phyloP scores from a whole-genome alignment of 2,113 vertebrate species.

The Scomber japonicus region DNA sequence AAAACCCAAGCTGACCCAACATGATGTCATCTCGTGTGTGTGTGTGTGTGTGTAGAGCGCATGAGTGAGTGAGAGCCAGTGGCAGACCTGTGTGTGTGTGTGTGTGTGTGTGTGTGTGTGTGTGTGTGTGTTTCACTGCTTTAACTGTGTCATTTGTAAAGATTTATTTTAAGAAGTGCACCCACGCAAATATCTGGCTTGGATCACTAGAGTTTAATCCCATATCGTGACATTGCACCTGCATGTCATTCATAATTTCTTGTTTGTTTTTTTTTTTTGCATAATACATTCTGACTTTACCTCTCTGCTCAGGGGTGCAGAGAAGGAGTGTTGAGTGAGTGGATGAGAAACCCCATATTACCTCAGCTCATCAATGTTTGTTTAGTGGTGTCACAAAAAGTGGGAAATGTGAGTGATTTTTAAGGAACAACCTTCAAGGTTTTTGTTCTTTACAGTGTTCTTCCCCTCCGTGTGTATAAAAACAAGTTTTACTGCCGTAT shows the following conservation, averaged over 20 bases:
- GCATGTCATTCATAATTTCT: conserved; percentile 3
- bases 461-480: not conserved
- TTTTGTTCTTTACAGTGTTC: not conserved
- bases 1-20: conserved; percentile 78
- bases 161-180: conserved; percentile 33
- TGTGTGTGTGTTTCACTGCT: conserved; percentile 20
- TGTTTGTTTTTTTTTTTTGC: not conserved
- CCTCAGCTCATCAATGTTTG: not conserved
- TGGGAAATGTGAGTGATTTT: not conserved
- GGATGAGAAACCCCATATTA: not conserved
- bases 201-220: conserved; percentile 20
- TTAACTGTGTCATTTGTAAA: conserved; percentile 52
- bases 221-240: conserved; percentile 23
- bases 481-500: not conserved
- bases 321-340: not conserved
- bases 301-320: not conserved
- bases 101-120: not conserved
- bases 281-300: not conserved
- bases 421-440: not conserved
- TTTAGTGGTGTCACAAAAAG: not conserved
- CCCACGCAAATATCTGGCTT: not conserved
- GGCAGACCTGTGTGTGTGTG: conserved; percentile 45
- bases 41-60: conserved; percentile 53
- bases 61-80: conserved; percentile 63
- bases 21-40: conserved; percentile 77